phyloP scores from a whole-genome alignment of 2,797 vertebrate species.

The Phylloscopus collybita region DNA sequence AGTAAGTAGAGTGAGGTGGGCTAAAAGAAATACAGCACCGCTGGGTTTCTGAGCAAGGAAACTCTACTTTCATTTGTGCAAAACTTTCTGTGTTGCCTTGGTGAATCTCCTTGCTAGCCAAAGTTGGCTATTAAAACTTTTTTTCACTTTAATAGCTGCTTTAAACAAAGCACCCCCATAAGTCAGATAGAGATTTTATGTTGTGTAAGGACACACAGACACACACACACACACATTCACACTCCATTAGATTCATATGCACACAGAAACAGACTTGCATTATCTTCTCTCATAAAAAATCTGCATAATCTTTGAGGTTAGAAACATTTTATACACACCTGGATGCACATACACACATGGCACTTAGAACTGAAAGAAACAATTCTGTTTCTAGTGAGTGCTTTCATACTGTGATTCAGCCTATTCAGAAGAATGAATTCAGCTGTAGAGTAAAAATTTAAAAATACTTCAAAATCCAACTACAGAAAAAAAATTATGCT shows the following conservation, averaged over 20 bases:
- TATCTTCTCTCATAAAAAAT: background rate
- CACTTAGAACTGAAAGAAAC: background rate
- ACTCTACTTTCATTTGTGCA: background rate
- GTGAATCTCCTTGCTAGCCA: background rate
- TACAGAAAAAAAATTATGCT: background rate
- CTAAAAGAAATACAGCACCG: conserved; percentile 33
- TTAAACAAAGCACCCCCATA: conserved; percentile 23
- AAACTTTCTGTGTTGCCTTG: conserved; percentile 37
- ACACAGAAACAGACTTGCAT: background rate
- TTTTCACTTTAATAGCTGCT: background rate
- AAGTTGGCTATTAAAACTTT: conserved; percentile 12
- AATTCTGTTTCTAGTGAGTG: background rate
- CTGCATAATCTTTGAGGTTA: background rate
- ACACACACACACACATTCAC: background rate
- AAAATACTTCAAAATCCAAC: background rate
- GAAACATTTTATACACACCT: background rate
- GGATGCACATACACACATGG: background rate
- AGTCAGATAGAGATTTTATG: background rate
- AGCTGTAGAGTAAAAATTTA: background rate
- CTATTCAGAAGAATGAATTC: background rate
- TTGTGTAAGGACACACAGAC: background rate
- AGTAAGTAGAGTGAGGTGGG: background rate
- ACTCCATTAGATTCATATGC: background rate
- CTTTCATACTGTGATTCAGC: background rate
- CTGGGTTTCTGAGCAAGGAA: background rate